A percentile compares a stretch with the other conserved stretches of the same genome.
These are phyloP conservation scores for Cremastobaeus sp. DNA, from an alignment of 2,888 invertebrate genomes.

Conservation along the genomic window DNA sequence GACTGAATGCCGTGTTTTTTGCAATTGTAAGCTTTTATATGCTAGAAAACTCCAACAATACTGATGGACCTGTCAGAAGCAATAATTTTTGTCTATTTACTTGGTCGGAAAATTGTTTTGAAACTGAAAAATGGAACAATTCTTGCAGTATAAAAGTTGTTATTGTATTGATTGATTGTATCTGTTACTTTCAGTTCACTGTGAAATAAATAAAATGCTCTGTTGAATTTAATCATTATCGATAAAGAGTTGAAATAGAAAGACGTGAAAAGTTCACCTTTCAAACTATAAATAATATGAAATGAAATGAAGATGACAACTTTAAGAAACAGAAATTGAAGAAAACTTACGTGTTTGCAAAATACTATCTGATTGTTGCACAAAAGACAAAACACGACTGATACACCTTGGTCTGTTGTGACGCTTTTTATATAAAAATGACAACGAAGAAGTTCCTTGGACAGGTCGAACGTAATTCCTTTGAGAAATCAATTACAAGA, in stretches of 20 bases:
- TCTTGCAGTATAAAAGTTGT: too few species aligned
- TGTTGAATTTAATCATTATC: too few species aligned
- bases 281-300: too few species aligned
- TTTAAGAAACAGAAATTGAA: too few species aligned
- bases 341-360: slow-evolving; percentile 21
- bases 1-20: not conserved
- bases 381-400: slow-evolving; percentile 39
- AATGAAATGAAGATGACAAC: too few species aligned
- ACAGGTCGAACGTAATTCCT: slow-evolving; percentile 31
- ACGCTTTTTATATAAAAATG: slow-evolving; percentile 48
- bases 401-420: not conserved
- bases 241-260: too few species aligned
- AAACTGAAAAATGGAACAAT: not conserved
- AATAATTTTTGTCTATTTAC: slow-evolving; percentile 13
- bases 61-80: slow-evolving; percentile 19
- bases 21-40: slow-evolving; percentile 12
- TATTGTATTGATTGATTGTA: too few species aligned
- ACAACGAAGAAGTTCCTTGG: slow-evolving; percentile 8
- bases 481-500: slow-evolving; percentile 51
- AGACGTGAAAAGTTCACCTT: too few species aligned
- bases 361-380: not conserved
- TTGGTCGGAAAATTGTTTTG: not conserved
- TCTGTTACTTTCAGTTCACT: too few species aligned
- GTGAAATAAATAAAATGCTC: too few species aligned
- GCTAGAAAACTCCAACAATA: not conserved